Evolutionary conservation across 2,888 invertebrate species (phyloP), one percentile per base, ranked within the genome.

Genomic region (Doris montereyensis): DNA sequence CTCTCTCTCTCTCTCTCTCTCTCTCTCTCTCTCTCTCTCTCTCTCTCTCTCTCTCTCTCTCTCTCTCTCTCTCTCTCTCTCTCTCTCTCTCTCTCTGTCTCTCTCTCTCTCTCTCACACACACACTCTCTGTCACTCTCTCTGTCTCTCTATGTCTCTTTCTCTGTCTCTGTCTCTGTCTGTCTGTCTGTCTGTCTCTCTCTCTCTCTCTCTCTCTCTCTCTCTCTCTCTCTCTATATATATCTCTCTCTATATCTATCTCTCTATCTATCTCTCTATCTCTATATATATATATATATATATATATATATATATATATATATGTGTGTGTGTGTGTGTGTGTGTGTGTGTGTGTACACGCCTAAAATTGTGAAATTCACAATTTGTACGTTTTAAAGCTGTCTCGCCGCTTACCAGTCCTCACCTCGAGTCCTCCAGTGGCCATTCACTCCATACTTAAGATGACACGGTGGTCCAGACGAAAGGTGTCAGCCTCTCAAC

Each of bases 141-240:
- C 24, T 67, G 10, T 65, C 76, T 76, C 1, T 76, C 41, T 41
- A 4, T 41, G n/a, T 67, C 41, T 76, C 67, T 65, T 5, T 76
- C 76, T 67, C 34, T 67, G 41, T 76, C 21, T 67, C 57, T 77
- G 4, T 58, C 58, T 70, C 24, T 60, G 34, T 60, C 52, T 72
- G 41, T 72, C 2, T 72, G 35, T 35, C 4, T 62, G 21, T 34
- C 26, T 62, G 21, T 76, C 35, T 76, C 65, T 62, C 8, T 65
- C 28, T 76, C 21, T 41, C 41, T 35, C 2, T 72, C 72, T 72
- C n/a, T 34, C 72, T 41, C 41, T 41, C 21, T 72, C 41, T 72
- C 13, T 35, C 34, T n/a, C 5, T 75, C 60, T 76, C 32, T 65
- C 65, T 65, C 62, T 76, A 30, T 76, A 34, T 62, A 21, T 76